Evolutionary conservation across 2,797 vertebrate species (phyloP).

Genomic region (Pangasius mekongensis): DNA sequence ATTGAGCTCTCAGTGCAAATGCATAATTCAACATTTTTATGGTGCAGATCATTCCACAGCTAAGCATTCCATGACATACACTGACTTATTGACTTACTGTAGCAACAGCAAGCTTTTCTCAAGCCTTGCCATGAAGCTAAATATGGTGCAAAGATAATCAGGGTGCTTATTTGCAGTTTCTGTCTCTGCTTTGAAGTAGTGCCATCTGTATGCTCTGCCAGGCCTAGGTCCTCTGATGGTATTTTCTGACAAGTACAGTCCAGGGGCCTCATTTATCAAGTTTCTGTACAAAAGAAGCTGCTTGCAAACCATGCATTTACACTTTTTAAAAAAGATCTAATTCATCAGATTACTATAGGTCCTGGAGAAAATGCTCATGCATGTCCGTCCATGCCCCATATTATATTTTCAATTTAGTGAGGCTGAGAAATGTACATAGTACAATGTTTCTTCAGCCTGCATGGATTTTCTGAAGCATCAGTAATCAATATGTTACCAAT

Average conservation of each 20-base stretch:
- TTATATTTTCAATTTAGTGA: background rate
- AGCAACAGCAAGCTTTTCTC: slow-evolving; percentile 30
- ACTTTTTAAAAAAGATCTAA: background rate
- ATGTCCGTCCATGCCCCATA: no score
- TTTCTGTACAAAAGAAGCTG: slow-evolving; percentile 3
- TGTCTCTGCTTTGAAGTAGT: slow-evolving; percentile 35
- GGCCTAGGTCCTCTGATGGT: slow-evolving; percentile 33
- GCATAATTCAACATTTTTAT: slow-evolving; percentile 46
- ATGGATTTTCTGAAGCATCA: background rate
- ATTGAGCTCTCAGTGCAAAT: slow-evolving; percentile 45
- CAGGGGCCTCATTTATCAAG: slow-evolving; percentile 27
- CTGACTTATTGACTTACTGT: slow-evolving; percentile 36
- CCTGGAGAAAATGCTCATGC: background rate
- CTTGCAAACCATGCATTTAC: background rate
- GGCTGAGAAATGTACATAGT: background rate
- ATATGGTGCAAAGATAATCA: slow-evolving; percentile 40
- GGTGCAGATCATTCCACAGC: slow-evolving; percentile 30
- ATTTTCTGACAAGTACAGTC: slow-evolving; percentile 38
- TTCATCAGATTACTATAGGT: background rate
- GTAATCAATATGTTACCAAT: no score
- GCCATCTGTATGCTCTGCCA: slow-evolving; percentile 41
- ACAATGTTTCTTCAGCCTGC: background rate
- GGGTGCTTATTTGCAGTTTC: slow-evolving; percentile 27
- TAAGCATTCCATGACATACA: slow-evolving; percentile 23
- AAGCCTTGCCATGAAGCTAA: slow-evolving; percentile 22